Conservation (phyloP, 1,140 invertebrate genomes). For the Chelonus insularis region DNA sequence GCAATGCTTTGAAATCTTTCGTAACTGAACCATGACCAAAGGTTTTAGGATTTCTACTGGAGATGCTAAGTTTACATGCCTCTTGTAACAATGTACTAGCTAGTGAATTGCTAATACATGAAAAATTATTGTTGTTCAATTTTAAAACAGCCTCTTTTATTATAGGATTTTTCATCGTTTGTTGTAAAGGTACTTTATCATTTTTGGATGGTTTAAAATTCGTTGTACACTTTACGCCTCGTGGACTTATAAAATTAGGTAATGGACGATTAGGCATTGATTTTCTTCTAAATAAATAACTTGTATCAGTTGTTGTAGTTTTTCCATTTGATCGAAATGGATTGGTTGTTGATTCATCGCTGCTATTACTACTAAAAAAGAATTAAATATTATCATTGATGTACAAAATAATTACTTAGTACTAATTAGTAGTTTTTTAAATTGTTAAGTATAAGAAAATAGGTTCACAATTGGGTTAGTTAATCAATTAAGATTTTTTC, state of each 20-base stretch:
- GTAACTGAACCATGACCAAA: slow-evolving; percentile 50
- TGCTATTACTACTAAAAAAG: slow-evolving; percentile 31
- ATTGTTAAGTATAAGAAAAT: no score
- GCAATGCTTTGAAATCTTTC: slow-evolving; percentile 54
- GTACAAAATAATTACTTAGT: background rate
- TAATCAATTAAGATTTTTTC: no score
- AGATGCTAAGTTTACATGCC: slow-evolving; percentile 46
- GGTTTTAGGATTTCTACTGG: slow-evolving; percentile 39
- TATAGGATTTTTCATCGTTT: slow-evolving; percentile 44
- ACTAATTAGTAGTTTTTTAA: no score
- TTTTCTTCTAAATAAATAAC: slow-evolving; percentile 41
- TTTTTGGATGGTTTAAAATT: slow-evolving; percentile 52
- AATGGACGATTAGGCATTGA: slow-evolving; percentile 43
- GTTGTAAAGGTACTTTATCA: slow-evolving; percentile 45
- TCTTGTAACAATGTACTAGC: slow-evolving; percentile 41
- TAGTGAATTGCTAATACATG: slow-evolving; percentile 41
- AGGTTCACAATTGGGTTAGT: no score
- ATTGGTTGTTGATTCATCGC: slow-evolving; percentile 44
- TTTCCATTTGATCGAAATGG: slow-evolving; percentile 42
- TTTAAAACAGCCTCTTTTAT: slow-evolving; percentile 54
- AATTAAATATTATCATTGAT: background rate
- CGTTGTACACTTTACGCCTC: slow-evolving; percentile 50
- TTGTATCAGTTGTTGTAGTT: slow-evolving; percentile 37
- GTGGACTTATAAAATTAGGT: slow-evolving; percentile 34
- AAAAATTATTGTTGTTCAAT: slow-evolving; percentile 34